Base-by-base conservation (phyloP, 2,888 invertebrate species). In the Coremacera marginata region DNA sequence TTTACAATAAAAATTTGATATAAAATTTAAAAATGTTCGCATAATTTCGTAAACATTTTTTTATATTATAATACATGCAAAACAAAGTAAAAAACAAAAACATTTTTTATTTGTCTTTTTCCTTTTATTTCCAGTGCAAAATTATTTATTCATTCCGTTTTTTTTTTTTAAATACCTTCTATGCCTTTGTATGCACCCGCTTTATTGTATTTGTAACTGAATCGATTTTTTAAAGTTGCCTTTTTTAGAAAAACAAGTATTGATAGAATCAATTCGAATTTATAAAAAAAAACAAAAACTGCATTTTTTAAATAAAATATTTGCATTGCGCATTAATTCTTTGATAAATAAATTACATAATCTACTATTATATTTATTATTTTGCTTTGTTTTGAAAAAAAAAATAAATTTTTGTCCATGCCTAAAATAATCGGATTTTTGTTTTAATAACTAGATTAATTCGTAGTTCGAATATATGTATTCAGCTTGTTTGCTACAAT, bases 361-460 rank as follows among this genome's bases (percentile, higher is more conserved):
- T 19, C 22, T 22, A 55, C 8, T 19, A 19, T 55, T n/a, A 55
- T 55, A 55, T 55, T 55, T 55, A 55, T 55, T 55, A 55, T 55
- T 19, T 55, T 55, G 22, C 27, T 22, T 60, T 67, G 11, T 78
- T 77, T 75, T 77, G 49, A 70, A 76, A 76, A 71, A 63, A 70
- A 68, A 74, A 78, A 70, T 60, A 70, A 27, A 72, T 75, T 73
- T 73, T 63, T 78, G 73, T 80, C 70, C 67, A 78, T 78, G 74
- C 71, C 51, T 73, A 78, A 77, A 75, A 63, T 55, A 78, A 11
- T 44, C 44, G 14, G 14, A 11, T 44, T 44, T 44, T 44, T 44
- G 44, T 44, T 44, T 44, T 11, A 44, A 11, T 44, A 44, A 44
- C 1, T 44, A 44, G 44, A 44, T 44, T 7, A 14, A 14, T 44